Conservation (phyloP, 2,888 invertebrate genomes). For the Andrena haemorrhoa region DNA sequence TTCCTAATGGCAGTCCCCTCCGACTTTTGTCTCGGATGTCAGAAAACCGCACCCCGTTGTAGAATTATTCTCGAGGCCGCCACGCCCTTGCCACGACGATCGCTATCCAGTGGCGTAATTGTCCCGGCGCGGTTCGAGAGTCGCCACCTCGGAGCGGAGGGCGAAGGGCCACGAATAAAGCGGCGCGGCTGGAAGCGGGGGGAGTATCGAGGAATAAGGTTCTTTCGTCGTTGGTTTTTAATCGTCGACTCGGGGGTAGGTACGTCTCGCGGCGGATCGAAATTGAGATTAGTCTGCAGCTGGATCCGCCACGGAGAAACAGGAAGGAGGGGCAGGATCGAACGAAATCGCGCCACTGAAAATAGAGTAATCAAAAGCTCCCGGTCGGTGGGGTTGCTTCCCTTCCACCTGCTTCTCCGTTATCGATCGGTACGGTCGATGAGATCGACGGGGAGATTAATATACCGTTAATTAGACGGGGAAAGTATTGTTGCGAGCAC, state of each 20-base stretch:
- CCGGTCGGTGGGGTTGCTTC: neutral
- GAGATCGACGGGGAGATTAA: conserved; percentile 43
- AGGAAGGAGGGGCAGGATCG: neutral
- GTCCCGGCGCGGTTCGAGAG: conserved; percentile 17
- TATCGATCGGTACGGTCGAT: conserved; percentile 21
- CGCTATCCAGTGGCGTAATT: conserved; percentile 53
- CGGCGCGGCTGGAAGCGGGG: conserved; percentile 3
- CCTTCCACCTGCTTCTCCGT: conserved; percentile 14
- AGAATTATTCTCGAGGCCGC: conserved; percentile 49
- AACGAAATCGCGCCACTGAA: conserved; percentile 5
- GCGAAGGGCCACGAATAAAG: conserved; percentile 30
- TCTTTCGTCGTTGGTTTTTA: conserved; percentile 5
- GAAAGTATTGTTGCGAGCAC: too few species aligned
- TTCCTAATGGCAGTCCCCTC: conserved; percentile 54
- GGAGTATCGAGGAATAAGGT: neutral
- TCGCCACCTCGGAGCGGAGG: conserved; percentile 3
- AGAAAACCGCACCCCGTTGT: conserved; percentile 46
- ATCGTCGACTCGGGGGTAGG: conserved; percentile 3
- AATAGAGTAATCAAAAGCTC: neutral
- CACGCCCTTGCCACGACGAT: conserved; percentile 50
- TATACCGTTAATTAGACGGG: conserved; percentile 61
- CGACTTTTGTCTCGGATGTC: conserved; percentile 68
- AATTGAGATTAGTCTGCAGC: conserved; percentile 24
- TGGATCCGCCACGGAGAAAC: neutral
- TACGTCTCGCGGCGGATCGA: conserved; percentile 6